A percentile compares a stretch with the other conserved stretches of the same genome.
phyloP scores from a whole-genome alignment of 2,797 vertebrate genomes.

The Eulemur coronatus region DNA sequence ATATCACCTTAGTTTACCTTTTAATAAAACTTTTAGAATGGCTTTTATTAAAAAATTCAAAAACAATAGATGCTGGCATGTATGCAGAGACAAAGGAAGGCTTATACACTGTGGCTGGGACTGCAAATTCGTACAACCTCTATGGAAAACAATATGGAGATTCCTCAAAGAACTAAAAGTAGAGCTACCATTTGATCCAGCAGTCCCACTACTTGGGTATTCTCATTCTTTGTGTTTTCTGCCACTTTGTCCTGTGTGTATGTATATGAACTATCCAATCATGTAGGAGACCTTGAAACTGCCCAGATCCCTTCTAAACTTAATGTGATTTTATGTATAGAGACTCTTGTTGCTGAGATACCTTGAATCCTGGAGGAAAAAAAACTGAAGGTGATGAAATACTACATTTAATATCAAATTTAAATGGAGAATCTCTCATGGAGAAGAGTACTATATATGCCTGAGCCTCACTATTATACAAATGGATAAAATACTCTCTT shows the following conservation, averaged over 20 bases:
- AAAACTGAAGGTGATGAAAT: neutral
- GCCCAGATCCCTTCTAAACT: neutral
- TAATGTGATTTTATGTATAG: neutral
- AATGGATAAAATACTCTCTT: slow-evolving; percentile 78
- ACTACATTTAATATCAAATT: slow-evolving; percentile 34
- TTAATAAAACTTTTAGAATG: neutral
- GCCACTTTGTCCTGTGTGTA: neutral
- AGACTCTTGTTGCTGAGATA: neutral
- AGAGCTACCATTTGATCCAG: neutral
- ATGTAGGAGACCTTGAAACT: neutral
- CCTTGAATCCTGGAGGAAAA: neutral
- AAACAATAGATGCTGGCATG: neutral
- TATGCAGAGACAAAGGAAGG: neutral
- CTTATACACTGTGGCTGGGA: neutral
- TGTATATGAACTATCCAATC: neutral
- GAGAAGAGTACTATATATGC: slow-evolving; percentile 56
- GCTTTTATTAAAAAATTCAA: neutral
- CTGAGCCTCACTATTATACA: slow-evolving; percentile 70
- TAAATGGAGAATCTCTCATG: slow-evolving; percentile 63
- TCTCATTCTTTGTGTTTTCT: neutral
- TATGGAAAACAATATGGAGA: neutral
- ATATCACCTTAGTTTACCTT: neutral
- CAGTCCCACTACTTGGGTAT: neutral
- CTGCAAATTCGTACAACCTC: neutral
- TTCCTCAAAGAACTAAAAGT: neutral